Percentiles rank a stretch among this genome's conserved stretches.
phyloP scores from a whole-genome alignment of 2,113 vertebrate species.

The Syngnathus scovelli region DNA sequence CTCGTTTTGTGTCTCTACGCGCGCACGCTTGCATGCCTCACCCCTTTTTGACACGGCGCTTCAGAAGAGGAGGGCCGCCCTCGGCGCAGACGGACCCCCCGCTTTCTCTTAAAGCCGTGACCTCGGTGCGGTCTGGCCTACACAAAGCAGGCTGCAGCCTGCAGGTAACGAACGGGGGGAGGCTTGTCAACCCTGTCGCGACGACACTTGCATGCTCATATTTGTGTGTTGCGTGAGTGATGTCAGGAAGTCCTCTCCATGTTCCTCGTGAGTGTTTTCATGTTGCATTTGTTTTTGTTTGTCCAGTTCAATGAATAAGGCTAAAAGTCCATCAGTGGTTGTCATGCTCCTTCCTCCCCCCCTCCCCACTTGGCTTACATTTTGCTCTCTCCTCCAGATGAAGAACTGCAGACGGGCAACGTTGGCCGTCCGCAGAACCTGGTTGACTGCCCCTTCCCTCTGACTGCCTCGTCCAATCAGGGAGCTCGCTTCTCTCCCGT shows the following conservation, averaged over 20 bases:
- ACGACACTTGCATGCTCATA: too few species aligned
- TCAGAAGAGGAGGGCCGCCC: slow-evolving; percentile 71
- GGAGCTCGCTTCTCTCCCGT: slow-evolving; percentile 30
- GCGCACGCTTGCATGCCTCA: slow-evolving; percentile 22
- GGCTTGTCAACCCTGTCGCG: neutral
- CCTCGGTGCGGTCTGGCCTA: slow-evolving; percentile 53
- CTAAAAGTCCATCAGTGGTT: too few species aligned
- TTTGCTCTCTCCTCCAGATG: slow-evolving; percentile 31
- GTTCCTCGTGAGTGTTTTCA: too few species aligned
- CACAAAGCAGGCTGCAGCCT: slow-evolving; percentile 64
- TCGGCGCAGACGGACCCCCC: slow-evolving; percentile 70
- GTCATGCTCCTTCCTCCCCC: too few species aligned
- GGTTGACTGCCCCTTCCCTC: slow-evolving; percentile 47
- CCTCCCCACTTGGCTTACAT: neutral
- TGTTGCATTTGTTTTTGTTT: too few species aligned
- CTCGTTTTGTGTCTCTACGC: slow-evolving; percentile 27
- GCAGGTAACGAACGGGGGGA: slow-evolving; percentile 53
- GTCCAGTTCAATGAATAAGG: too few species aligned
- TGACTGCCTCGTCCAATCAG: slow-evolving; percentile 34
- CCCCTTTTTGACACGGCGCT: slow-evolving; percentile 38
- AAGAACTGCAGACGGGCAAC: slow-evolving; percentile 44
- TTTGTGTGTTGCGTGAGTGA: too few species aligned
- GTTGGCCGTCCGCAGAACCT: slow-evolving; percentile 45
- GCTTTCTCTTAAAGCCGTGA: slow-evolving; percentile 77
- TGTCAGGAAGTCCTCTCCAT: too few species aligned